Percentiles rank a stretch among this genome's conserved stretches.
Conservation (phyloP, 2,113 vertebrate species). For the Erinaceus europaeus region DNA sequence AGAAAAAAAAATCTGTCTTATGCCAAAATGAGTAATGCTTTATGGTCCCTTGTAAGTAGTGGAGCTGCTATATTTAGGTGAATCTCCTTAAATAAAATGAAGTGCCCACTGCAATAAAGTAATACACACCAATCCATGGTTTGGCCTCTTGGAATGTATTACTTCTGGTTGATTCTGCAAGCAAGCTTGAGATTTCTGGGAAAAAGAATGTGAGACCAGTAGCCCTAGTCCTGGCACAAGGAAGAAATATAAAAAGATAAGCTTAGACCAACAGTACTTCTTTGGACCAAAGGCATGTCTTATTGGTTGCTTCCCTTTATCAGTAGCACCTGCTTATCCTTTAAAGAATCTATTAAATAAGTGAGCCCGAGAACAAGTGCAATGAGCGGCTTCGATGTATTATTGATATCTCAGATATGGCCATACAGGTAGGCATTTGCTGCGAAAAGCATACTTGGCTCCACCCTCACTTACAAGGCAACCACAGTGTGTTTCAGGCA, state of each 20-base stretch:
- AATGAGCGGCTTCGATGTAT: not conserved
- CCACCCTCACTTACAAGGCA: not conserved
- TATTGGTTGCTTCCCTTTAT: not conserved
- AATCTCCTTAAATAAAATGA: constrained; percentile 88
- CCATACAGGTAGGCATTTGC: not conserved
- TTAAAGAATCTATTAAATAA: not conserved
- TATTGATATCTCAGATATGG: not conserved
- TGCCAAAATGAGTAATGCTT: constrained; percentile 86
- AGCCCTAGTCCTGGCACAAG: too few relatives aligned
- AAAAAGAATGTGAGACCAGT: not conserved
- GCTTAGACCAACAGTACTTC: constrained; percentile 28
- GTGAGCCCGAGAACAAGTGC: constrained; percentile 8
- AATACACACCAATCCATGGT: constrained; percentile 59
- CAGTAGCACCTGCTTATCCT: not conserved
- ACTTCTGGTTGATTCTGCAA: not conserved
- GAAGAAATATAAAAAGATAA: not conserved
- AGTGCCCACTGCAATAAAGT: constrained; percentile 91
- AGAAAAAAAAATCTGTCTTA: constrained; percentile 72
- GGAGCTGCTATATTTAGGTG: constrained; percentile 87
- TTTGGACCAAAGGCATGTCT: constrained; percentile 17
- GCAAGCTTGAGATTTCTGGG: not conserved
- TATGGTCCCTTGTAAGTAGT: constrained; percentile 91
- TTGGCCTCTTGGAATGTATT: not conserved
- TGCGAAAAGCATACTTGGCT: not conserved
- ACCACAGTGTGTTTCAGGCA: not conserved